phyloP scores from a whole-genome alignment of 2,113 vertebrate species.

The Panurus biarmicus region DNA sequence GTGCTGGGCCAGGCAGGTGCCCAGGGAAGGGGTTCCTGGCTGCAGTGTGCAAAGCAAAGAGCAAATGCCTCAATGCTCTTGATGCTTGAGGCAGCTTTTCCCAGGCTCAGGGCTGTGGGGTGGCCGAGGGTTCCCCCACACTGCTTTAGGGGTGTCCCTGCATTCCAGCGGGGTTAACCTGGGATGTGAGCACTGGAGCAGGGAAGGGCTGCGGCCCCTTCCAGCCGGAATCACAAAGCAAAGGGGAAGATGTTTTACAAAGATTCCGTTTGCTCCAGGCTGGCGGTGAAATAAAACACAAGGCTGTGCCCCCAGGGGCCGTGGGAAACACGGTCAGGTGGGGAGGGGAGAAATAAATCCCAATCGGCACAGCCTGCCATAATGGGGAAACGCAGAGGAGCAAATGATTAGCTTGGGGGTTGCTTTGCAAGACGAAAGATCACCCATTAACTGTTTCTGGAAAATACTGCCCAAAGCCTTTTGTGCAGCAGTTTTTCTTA shows the following conservation, averaged over 20 bases:
- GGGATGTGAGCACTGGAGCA: not conserved
- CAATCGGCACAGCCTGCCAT: not conserved
- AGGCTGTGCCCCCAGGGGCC: not conserved
- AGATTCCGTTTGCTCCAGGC: rapidly evolving
- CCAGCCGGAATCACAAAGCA: not conserved
- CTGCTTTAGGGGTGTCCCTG: not conserved
- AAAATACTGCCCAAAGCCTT: conserved; percentile 15
- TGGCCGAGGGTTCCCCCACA: rapidly evolving
- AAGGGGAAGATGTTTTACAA: not conserved
- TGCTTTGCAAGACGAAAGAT: not conserved
- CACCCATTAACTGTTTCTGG: conserved; percentile 13
- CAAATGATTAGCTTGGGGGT: not conserved
- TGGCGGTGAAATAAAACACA: not conserved
- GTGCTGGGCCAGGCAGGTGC: not conserved
- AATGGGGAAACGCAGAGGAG: not conserved
- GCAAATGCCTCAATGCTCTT: not conserved
- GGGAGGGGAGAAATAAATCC: not conserved
- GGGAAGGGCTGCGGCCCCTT: not conserved
- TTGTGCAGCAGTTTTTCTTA: conserved; percentile 36
- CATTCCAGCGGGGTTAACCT: rapidly evolving
- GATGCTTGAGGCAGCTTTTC: not conserved
- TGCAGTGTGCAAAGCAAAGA: not conserved
- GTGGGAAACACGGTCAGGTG: not conserved
- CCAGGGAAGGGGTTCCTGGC: not conserved
- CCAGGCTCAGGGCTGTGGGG: not conserved